Evolutionary conservation across 1,140 invertebrate genomes (phyloP).

Genomic region (Drosophila orena): DNA sequence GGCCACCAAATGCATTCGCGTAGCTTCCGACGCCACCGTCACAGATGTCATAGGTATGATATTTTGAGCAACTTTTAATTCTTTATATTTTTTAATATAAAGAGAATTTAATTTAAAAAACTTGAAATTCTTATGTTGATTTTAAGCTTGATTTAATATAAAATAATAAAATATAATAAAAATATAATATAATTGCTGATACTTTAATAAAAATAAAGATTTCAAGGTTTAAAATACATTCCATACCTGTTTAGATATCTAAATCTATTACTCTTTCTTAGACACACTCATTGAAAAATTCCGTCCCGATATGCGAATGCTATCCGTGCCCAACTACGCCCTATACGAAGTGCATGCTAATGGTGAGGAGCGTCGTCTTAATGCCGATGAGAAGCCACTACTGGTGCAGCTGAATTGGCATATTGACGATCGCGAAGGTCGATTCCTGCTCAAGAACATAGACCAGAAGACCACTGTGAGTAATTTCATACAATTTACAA

Average conservation of each 20-base stretch:
- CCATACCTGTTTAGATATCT: too few relatives aligned
- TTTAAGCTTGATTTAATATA: too few relatives aligned
- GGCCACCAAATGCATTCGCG: constrained; percentile 99
- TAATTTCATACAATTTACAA: neutral
- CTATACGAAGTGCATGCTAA: constrained; percentile 99
- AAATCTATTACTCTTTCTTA: constrained; percentile 2
- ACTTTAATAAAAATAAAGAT: too few relatives aligned
- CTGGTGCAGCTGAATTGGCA: constrained; percentile 99
- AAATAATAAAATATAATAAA: too few relatives aligned
- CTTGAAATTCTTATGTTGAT: too few relatives aligned
- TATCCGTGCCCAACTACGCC: constrained; percentile 97
- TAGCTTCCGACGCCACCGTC: constrained; percentile 97
- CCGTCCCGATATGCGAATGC: constrained; percentile 99
- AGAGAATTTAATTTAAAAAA: too few relatives aligned
- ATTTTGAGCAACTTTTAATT: too few relatives aligned
- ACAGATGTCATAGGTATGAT: constrained; percentile 92
- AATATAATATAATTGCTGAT: too few relatives aligned
- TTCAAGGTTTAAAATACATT: too few relatives aligned
- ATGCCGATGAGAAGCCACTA: constrained; percentile 96
- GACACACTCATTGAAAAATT: constrained; percentile 98
- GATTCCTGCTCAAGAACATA: constrained; percentile 96
- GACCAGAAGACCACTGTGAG: constrained; percentile 91
- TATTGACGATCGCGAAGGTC: constrained; percentile 98
- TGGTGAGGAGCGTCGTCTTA: constrained; percentile 96
- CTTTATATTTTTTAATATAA: too few relatives aligned